A percentile compares a stretch with the other conserved stretches of the same genome.
Conservation (phyloP, 2,113 vertebrate species). For the Daboia siamensis region DNA sequence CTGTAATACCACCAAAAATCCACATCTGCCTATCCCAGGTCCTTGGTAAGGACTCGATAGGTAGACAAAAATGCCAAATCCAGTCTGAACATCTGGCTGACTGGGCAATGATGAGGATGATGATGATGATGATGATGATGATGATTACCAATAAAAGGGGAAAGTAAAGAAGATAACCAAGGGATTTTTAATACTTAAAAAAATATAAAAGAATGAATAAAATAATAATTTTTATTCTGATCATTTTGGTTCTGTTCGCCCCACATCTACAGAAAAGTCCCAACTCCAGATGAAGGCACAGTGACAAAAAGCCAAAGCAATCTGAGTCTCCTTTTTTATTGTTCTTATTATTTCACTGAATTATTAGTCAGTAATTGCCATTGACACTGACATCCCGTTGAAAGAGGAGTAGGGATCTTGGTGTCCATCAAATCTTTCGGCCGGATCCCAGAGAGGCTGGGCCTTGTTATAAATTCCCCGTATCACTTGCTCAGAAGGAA, state of each 20-base stretch:
- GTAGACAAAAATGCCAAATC: too few relatives aligned
- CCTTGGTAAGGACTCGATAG: too few relatives aligned
- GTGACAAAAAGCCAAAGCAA: not conserved
- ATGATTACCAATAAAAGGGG: too few relatives aligned
- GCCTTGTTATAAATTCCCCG: slow-evolving; percentile 18
- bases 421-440: not conserved
- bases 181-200: too few relatives aligned
- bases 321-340: not conserved
- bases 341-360: not conserved
- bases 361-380: not conserved
- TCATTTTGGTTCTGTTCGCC: not conserved
- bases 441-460: not conserved
- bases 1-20: too few relatives aligned
- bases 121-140: too few relatives aligned
- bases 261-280: not conserved
- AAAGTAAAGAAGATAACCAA: too few relatives aligned
- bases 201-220: too few relatives aligned
- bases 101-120: too few relatives aligned
- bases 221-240: too few relatives aligned
- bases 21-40: too few relatives aligned
- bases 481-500: slow-evolving; percentile 2
- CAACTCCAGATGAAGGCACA: not conserved
- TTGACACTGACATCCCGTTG: not conserved
- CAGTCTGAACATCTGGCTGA: too few relatives aligned
- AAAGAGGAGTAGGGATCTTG: not conserved